phyloP scores from a whole-genome alignment of 92 coral and sea anemone species.

The Phymanthus crucifer region DNA sequence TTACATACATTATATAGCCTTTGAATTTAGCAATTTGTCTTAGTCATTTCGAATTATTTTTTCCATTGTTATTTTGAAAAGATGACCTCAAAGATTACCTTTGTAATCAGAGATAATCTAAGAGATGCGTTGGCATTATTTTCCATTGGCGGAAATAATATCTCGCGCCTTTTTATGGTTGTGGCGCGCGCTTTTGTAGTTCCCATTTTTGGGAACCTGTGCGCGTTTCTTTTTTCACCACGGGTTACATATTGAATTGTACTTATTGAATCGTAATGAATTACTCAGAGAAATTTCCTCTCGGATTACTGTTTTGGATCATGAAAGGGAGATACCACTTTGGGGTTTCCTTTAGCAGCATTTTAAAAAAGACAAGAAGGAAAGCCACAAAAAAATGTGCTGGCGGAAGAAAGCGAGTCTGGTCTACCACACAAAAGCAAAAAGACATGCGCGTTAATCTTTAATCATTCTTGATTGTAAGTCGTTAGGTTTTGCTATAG shows the following conservation, averaged over 20 bases:
- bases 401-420: not conserved
- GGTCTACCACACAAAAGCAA: not conserved
- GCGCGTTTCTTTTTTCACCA: not conserved
- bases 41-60: not conserved
- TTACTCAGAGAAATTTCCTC: not conserved
- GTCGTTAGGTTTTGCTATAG: not conserved
- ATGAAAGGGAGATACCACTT: not conserved
- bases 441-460: not conserved
- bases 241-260: not conserved
- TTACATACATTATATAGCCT: not conserved
- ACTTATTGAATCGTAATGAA: not conserved
- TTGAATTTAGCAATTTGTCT: not conserved
- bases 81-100: constrained; percentile 3
- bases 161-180: not conserved
- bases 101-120: constrained; percentile 3
- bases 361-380: not conserved
- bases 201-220: not conserved
- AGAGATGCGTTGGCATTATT: not conserved
- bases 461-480: not conserved
- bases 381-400: not conserved
- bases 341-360: not conserved
- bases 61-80: not conserved
- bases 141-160: not conserved
- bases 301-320: not conserved
- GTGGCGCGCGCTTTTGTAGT: not conserved